Evolutionary conservation across 2,797 vertebrate genomes (phyloP), one percentile per base, ranked within the genome.

Genomic region (Sphenopsis melanotis): DNA sequence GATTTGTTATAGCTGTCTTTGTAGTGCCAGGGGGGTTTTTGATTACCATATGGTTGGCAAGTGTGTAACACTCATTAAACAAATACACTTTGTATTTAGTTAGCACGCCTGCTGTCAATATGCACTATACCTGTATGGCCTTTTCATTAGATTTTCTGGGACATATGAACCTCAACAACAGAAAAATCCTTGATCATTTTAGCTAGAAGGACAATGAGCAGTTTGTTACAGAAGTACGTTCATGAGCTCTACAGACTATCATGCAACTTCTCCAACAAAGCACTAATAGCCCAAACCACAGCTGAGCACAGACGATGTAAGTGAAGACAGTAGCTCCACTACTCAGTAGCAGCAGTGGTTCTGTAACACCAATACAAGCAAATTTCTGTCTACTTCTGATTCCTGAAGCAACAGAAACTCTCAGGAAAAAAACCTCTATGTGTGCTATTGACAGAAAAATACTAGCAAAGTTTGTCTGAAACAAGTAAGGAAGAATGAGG

Each of bases 261-360:
- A 0, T 17, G 17, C 9, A 65, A 7, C 39, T 72, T 81, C 65
- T 75, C 42, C 69, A 76, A 16, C 30, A 86, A 61, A 84, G 15
- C 8, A 41, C 37, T 59, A 27, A n/a, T 11, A 69, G 37, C 66
- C 42, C 60, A 83, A 70, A 70, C 12, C 4, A 49, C 44, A 76
- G 1, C 2, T 7, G 42, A 66, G 47, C n/a, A 65, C 20, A 69
- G 13, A 30, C 11, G 4, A 9, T 7, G 0, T 2, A 57, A 75
- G 16, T 44, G 34, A 80, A 56, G 44, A 36, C 10, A 80, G 9
- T 13, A 56, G 17, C 27, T 80, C 30, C 37, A 39, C 27, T 6
- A 18, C 21, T 47, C 22, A 76, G 23, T 18, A 75, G 34, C 13
- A 55, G 20, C 30, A 64, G 41, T 26, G 59, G 9, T 22, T 68